Base-by-base conservation (phyloP, 2,888 invertebrate species). In the Cephus rjabovi region DNA sequence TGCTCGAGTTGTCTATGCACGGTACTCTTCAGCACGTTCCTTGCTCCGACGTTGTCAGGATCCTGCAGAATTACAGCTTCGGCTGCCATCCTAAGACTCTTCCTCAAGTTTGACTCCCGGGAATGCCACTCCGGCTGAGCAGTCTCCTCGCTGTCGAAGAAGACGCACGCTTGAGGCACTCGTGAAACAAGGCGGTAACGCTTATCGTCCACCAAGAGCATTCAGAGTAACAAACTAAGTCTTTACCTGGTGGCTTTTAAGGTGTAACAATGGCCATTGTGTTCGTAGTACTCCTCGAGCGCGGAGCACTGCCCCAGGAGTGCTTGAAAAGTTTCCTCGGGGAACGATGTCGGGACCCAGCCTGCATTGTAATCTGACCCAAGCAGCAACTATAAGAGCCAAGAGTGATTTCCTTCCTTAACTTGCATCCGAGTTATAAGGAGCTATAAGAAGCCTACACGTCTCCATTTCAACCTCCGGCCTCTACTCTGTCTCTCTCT, bases 1-100 rank as follows among this genome's bases (percentile, higher is more conserved):
- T 88, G 84, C 34, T 91, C 90, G 34, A 91, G 80, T 76, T 91
- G 90, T 35, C 88, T 87, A 77, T 90, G 88, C 15, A 87, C 82
- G 6, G 88, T 87, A 74, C 90, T 90, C 78, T 87, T 89, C 70
- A 90, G 78, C 40, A 90, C 84, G 73, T 85, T 84, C 74, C 82
- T 80, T 68, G 88, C 78, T 35, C 88, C 87, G 34, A 81, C 78
- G 78, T 89, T 85, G 76, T 88, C 84, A n/a, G 88, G 83, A 69
- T 87, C 79, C 34, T 89, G 84, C 4, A 80, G 78, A 35, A 89
- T 75, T 6, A 84, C 84, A 34, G 84, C 80, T 76, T 89, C 87
- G 4, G 89, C 89, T 3, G 89, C 90, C 31, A 79, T 79, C 75
- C 79, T 86, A 69, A 90, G 78, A n/a, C 84, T 81, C 40, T 86